Evolutionary conservation across 2,888 invertebrate species (phyloP), one percentile per base, ranked within the genome.

Genomic region (Hydroisotoma schaefferi): DNA sequence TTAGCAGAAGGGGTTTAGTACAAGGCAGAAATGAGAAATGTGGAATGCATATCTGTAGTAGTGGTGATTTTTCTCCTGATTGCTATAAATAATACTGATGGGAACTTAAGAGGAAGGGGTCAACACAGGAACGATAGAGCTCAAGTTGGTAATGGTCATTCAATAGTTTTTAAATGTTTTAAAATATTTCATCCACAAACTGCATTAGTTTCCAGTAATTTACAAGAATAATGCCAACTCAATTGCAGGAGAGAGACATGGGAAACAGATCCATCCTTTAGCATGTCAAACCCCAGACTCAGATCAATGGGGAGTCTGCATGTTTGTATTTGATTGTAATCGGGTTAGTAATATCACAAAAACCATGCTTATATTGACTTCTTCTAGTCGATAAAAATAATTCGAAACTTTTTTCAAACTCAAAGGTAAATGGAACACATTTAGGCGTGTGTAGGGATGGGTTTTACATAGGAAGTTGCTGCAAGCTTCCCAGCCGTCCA

Each of bases 401-500:
- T n/a, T n/a, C n/a, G n/a, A n/a, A n/a, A n/a, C n/a, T 25, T 37
- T 33, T 23, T 38, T 5, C 15, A 52, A 26, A 40, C 33, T 27
- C 55, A n/a, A 44, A 63, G 60, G 66, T 60, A 20, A 62, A 66
- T 56, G 66, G 66, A 44, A 66, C 62, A 15, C 66, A 66, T 38
- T 38, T 66, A 5, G 66, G 62, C n/a, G 48, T 63, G 2, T 66
- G 66, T 48, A 33, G 59, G 29, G 66, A 66, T 29, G 55, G 66
- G 29, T 66, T 66, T 58, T 66, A 66, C 40, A 66, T 66, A 28
- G 66, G 66, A 5, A 59, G 47, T 8, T 66, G 66, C 18, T 66
- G 66, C 33, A 62, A 63, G 58, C 33, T 66, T 12, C 57, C 60
- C 8, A 53, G 56, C 22, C 22, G 12, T 15, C 27, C 20, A 27